Conservation (phyloP, 2,113 vertebrate species). For the Eulemur rufifrons region DNA sequence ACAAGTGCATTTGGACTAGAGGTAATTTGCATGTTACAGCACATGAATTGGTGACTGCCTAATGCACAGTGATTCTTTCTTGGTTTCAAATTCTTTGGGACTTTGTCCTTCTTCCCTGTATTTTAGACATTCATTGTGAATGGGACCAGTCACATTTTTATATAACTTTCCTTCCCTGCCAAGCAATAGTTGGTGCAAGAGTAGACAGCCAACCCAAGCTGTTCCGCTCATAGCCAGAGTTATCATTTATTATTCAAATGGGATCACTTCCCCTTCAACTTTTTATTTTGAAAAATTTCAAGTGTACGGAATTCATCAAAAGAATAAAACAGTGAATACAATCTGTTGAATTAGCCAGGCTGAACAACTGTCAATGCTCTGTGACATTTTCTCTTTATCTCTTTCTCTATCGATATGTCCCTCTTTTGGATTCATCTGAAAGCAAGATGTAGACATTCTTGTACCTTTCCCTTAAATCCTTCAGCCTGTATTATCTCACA, state of each 20-base stretch:
- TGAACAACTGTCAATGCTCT: not conserved
- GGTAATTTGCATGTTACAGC: not conserved
- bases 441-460: not conserved
- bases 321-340: not conserved
- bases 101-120: not conserved
- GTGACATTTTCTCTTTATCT: not conserved
- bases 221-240: not conserved
- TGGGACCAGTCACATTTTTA: not conserved
- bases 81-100: not conserved
- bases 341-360: not conserved
- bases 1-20: not conserved
- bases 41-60: not conserved
- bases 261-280: not conserved
- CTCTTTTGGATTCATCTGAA: not conserved
- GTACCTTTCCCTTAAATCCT: not conserved
- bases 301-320: not conserved
- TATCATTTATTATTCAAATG: not conserved
- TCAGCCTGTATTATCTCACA: not conserved
- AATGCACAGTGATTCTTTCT: not conserved
- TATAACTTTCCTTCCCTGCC: not conserved
- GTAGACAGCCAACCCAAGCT: not conserved
- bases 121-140: not conserved
- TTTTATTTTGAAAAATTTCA: constrained; percentile 33
- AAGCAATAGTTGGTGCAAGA: not conserved
- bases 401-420: not conserved